A percentile compares a stretch with the other conserved stretches of the same genome.
Conservation (phyloP, 2,888 invertebrate genomes). For the Melangyna quadrimaculata region DNA sequence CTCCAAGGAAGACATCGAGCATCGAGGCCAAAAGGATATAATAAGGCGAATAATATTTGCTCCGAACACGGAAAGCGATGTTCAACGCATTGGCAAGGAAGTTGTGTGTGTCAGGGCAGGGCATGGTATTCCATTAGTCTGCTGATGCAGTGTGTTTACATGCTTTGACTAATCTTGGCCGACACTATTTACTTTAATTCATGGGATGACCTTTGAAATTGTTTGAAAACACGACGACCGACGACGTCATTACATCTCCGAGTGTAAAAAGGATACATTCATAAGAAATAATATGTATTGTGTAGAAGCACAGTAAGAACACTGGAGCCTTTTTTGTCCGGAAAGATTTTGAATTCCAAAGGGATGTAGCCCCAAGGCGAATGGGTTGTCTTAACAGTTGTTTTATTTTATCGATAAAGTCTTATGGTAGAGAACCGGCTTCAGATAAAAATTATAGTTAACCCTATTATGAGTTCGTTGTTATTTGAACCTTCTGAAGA, state of each 20-base stretch:
- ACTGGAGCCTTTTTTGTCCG: not conserved
- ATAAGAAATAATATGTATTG: too few relatives aligned
- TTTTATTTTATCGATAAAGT: not conserved
- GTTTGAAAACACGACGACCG: conserved; percentile 34
- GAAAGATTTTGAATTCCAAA: not conserved
- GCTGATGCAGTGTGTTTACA: conserved; percentile 51
- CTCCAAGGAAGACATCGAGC: conserved; percentile 46
- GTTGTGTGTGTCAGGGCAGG: conserved; percentile 33
- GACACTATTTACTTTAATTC: conserved; percentile 39
- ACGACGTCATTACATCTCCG: conserved; percentile 4
- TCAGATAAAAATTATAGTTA: not conserved
- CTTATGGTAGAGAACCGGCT: not conserved
- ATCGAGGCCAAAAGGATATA: conserved; percentile 61
- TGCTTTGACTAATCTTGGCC: conserved; percentile 39
- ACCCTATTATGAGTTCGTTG: not conserved
- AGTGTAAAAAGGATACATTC: not conserved
- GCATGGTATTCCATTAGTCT: conserved; percentile 43
- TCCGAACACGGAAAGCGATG: conserved; percentile 62
- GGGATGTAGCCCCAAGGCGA: not conserved
- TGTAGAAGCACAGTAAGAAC: not conserved
- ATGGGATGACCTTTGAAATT: conserved; percentile 34
- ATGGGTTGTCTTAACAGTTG: not conserved
- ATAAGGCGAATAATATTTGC: conserved; percentile 67
- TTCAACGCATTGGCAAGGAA: conserved; percentile 69
- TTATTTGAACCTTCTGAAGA: too few relatives aligned